Evolutionary conservation across 2,797 vertebrate species (phyloP).

Genomic region (Hypotaenidia okinawae): DNA sequence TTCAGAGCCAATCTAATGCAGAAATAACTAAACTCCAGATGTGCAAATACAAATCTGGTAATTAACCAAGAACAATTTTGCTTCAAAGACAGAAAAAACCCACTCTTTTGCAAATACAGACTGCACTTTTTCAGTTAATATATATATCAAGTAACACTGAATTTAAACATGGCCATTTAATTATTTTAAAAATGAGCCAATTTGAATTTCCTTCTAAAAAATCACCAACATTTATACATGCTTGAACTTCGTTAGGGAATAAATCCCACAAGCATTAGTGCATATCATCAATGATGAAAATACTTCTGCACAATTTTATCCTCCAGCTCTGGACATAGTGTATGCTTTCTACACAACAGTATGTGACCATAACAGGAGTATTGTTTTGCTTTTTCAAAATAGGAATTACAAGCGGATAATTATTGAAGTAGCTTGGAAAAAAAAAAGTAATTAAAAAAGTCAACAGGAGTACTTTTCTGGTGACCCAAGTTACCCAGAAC

Average conservation of each 20-base stretch:
- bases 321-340: background rate
- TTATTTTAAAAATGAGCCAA: background rate
- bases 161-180: background rate
- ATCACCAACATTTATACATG: background rate
- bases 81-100: background rate
- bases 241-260: background rate
- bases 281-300: background rate
- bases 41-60: background rate
- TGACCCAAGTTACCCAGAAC: background rate
- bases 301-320: background rate
- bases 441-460: background rate
- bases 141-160: background rate
- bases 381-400: background rate
- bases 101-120: background rate
- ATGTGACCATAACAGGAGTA: background rate
- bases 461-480: background rate
- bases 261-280: background rate
- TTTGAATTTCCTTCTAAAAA: background rate
- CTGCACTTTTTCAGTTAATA: background rate
- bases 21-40: background rate
- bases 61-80: background rate
- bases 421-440: background rate
- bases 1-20: background rate
- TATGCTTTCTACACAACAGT: background rate
- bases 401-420: background rate